A percentile compares a stretch with the other conserved stretches of the same genome.
These are phyloP conservation scores for Phasia obesa DNA, from an alignment of 2,888 invertebrate species.

Conservation along the genomic window DNA sequence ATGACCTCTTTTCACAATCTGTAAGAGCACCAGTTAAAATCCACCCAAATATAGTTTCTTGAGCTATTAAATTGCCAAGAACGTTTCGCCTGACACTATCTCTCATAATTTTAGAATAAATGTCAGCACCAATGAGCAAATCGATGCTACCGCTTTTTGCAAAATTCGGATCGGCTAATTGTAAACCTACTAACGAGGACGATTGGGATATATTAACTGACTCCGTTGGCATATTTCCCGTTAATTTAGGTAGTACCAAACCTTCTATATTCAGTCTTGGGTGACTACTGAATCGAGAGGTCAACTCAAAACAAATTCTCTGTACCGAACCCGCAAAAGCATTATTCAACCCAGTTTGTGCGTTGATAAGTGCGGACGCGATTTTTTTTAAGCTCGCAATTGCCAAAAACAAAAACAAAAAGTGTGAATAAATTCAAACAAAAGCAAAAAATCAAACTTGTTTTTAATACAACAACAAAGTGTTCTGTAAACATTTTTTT, in stretches of 20 bases:
- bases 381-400: too few species aligned
- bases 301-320: slow-evolving; percentile 15
- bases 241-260: slow-evolving; percentile 3
- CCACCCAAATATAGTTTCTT: slow-evolving; percentile 16
- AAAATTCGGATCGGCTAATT: slow-evolving; percentile 1
- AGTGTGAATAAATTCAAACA: too few species aligned
- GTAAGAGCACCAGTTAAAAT: slow-evolving; percentile 5
- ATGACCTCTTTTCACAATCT: background rate
- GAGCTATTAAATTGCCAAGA: slow-evolving; percentile 10
- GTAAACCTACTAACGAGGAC: too few species aligned
- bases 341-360: slow-evolving; percentile 3
- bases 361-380: too few species aligned
- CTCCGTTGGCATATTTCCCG: background rate
- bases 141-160: background rate
- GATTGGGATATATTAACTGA: background rate
- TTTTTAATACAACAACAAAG: too few species aligned
- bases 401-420: too few species aligned
- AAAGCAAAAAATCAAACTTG: too few species aligned
- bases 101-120: too few species aligned
- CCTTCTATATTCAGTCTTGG: background rate
- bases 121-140: too few species aligned
- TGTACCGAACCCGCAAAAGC: slow-evolving; percentile 16
- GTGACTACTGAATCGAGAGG: background rate
- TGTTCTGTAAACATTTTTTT: too few species aligned
- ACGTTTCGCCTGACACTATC: too few species aligned